These are phyloP conservation scores for Rhopalosiphum nymphaeae DNA, from an alignment of 2,888 invertebrate species.

Conservation along the genomic window DNA sequence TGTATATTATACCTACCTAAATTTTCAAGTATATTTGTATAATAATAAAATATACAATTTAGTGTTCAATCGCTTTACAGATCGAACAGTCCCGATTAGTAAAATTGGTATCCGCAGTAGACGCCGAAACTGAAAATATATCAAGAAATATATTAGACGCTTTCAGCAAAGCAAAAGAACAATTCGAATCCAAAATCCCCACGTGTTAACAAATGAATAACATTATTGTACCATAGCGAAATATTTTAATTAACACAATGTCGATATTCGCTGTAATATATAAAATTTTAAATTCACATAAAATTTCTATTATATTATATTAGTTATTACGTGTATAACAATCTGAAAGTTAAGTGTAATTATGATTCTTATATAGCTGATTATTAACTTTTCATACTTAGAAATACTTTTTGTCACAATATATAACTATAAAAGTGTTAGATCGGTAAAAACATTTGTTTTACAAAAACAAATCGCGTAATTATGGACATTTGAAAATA, in stretches of 20 bases:
- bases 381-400: too few relatives aligned
- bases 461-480: background rate
- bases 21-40: background rate
- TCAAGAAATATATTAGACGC: conserved; percentile 23
- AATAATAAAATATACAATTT: background rate
- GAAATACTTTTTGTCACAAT: too few relatives aligned
- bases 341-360: background rate
- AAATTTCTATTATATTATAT: background rate
- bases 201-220: background rate
- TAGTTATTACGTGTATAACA: background rate
- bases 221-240: background rate
- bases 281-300: background rate
- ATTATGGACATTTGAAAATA: background rate
- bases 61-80: background rate
- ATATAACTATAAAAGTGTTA: too few relatives aligned
- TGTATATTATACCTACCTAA: background rate
- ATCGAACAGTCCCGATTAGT: background rate
- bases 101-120: background rate
- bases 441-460: background rate
- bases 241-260: background rate
- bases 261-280: background rate
- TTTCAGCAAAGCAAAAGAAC: conserved; percentile 6
- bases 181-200: conserved; percentile 3
- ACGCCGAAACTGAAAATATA: background rate
- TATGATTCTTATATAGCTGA: too few relatives aligned